These are phyloP conservation scores for Lithobates pipiens DNA, from an alignment of 2,797 vertebrate genomes.

Conservation along the genomic window DNA sequence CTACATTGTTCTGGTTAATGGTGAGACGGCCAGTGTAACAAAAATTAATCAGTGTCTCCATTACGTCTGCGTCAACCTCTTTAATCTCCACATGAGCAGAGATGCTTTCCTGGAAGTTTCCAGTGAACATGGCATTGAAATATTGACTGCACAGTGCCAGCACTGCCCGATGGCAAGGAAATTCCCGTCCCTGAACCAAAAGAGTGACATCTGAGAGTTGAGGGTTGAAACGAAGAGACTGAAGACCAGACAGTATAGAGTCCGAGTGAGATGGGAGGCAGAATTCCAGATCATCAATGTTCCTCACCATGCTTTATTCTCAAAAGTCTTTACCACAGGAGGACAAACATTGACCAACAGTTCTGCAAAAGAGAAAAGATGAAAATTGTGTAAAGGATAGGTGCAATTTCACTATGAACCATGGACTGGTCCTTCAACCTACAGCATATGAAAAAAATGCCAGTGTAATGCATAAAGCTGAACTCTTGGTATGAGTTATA, in stretches of 20 bases:
- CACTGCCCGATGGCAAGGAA: constrained; percentile 90
- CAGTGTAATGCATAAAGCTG: too few relatives aligned
- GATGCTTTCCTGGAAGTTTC: constrained; percentile 93
- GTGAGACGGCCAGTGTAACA: constrained; percentile 94
- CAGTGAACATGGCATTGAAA: constrained; percentile 93
- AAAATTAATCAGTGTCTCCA: constrained; percentile 87
- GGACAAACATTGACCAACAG: constrained; percentile 22
- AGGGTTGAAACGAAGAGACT: constrained; percentile 83
- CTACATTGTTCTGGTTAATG: constrained; percentile 92
- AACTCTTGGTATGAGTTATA: too few relatives aligned
- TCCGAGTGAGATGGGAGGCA: constrained; percentile 90
- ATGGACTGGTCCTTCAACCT: too few relatives aligned
- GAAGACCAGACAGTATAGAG: constrained; percentile 88
- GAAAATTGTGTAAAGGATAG: not conserved
- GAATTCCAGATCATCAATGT: constrained; percentile 94
- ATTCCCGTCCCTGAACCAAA: constrained; percentile 82
- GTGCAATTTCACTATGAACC: too few relatives aligned
- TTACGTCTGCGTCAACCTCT: constrained; percentile 81
- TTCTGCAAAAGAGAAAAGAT: constrained; percentile 14
- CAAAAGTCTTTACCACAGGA: constrained; percentile 17
- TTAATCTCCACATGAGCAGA: constrained; percentile 88
- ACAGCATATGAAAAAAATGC: too few relatives aligned
- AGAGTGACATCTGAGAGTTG: constrained; percentile 90
- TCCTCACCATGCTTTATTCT: constrained; percentile 84
- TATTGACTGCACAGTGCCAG: constrained; percentile 94